These are phyloP conservation scores for Achatina immaculata DNA, from an alignment of 1,140 invertebrate species.

Conservation along the genomic window DNA sequence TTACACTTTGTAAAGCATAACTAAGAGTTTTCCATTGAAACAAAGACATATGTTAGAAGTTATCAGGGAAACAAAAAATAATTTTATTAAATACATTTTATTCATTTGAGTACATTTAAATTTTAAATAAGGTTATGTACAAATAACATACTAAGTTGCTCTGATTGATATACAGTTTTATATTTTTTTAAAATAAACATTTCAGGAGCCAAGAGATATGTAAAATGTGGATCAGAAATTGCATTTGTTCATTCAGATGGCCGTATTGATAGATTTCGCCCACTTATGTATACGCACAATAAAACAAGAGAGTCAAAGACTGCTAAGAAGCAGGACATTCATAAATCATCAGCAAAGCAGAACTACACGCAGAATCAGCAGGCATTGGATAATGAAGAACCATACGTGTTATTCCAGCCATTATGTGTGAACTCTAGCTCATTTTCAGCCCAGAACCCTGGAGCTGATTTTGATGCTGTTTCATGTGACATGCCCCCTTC, in stretches of 20 bases:
- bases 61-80: too few species aligned
- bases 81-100: too few species aligned
- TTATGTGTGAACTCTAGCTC: not conserved
- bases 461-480: not conserved
- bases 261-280: slow-evolving; percentile 39
- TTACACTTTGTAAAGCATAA: too few species aligned
- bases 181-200: too few species aligned
- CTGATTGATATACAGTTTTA: too few species aligned
- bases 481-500: slow-evolving; percentile 42
- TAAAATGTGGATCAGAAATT: slow-evolving; percentile 18
- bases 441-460: not conserved
- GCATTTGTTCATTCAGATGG: slow-evolving; percentile 42
- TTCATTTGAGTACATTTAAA: too few species aligned
- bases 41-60: too few species aligned
- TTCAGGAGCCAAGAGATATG: not conserved
- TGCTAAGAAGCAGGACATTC: not conserved
- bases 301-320: not conserved
- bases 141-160: too few species aligned
- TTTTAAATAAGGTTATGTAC: too few species aligned
- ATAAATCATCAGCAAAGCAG: not conserved
- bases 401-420: not conserved
- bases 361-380: not conserved
- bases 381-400: not conserved
- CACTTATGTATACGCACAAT: not conserved
- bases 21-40: too few species aligned